Base-by-base conservation (phyloP, 2,888 invertebrate species). In the Uropetala carovei region DNA sequence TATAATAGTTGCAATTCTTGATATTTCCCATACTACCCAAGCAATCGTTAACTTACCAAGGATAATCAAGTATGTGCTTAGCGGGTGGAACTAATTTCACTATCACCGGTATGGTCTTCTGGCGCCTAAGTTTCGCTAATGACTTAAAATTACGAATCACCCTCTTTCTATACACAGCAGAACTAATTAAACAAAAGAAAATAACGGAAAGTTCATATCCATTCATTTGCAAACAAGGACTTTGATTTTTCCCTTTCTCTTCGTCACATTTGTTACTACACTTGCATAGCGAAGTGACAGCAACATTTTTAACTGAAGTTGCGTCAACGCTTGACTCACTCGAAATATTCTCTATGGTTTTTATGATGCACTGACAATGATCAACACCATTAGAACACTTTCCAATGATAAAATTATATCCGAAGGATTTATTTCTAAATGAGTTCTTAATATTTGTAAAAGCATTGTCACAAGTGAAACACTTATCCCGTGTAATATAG, bases 91-190 rank as follows among this genome's bases (percentile, higher is more conserved):
- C 75, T 60, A 89, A 43, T 68, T 89, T 64, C 56, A 89, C 60
- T 16, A 64, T 89, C 13, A 89, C 89, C 18, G 43, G 30, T 11
- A n/a, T 43, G 9, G 18, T 4, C 7, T 16, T 64, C 64, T 2
- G n/a, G 56, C 43, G 43, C 64, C 89, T 0, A 13, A 16, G n/a
- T 11, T 16, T 60, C 56, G 43, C 5, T 14, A 75, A 43, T 18
- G 64, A 89, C n/a, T 89, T 89, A 30, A 89, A 64, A 89, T 68
- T 43, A 43, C 64, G n/a, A 89, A 89, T 89, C 22, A 68, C n/a
- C 8, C 64, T 89, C 16, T 68, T 89, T n/a, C 89, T 18, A 89
- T 64, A 89, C 64, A 64, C 27, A 43, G 60, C 3, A 64, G 89
- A 89, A 56, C 64, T 43, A 13, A 89, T 60, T 8, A 89, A 43